These are phyloP conservation scores for Nycticebus coucang DNA, from an alignment of 2,113 vertebrate genomes.

Conservation along the genomic window DNA sequence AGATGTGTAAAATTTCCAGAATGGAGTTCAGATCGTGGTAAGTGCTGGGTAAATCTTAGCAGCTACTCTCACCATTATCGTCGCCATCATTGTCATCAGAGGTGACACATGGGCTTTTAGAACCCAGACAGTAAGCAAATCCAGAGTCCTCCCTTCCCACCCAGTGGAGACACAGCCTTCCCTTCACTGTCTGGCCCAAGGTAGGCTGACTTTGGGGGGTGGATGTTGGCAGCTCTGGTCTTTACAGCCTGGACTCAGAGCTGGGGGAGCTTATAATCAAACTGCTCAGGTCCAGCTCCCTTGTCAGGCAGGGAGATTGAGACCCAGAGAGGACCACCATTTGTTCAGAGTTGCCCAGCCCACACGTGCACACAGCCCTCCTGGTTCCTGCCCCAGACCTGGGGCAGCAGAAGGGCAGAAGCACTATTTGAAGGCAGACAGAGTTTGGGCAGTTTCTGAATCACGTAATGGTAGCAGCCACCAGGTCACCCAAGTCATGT, in stretches of 20 bases:
- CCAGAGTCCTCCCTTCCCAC: not conserved
- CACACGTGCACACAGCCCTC: not conserved
- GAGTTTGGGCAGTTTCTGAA: not conserved
- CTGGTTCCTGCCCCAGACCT: not conserved
- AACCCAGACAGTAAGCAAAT: not conserved
- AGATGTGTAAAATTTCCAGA: not conserved
- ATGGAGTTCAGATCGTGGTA: not conserved
- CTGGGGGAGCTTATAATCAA: not conserved
- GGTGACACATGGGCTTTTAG: not conserved
- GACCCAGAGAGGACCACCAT: not conserved
- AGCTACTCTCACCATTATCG: accelerated
- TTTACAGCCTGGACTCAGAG: not conserved
- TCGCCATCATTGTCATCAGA: accelerated
- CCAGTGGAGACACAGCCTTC: accelerated
- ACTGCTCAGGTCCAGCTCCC: accelerated
- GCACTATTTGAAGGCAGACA: not conserved
- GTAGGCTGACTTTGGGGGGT: too few species aligned
- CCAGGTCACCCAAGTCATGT: accelerated
- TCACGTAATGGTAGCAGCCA: not conserved
- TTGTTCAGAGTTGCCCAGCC: not conserved
- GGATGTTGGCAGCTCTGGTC: too few species aligned
- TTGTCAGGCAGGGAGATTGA: not conserved
- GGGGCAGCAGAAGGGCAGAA: not conserved
- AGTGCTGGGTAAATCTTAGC: not conserved
- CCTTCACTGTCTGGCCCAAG: not conserved